Percentiles rank a stretch among this genome's conserved stretches.
phyloP scores from a whole-genome alignment of 2,113 vertebrate species.

The Salvator merianae region DNA sequence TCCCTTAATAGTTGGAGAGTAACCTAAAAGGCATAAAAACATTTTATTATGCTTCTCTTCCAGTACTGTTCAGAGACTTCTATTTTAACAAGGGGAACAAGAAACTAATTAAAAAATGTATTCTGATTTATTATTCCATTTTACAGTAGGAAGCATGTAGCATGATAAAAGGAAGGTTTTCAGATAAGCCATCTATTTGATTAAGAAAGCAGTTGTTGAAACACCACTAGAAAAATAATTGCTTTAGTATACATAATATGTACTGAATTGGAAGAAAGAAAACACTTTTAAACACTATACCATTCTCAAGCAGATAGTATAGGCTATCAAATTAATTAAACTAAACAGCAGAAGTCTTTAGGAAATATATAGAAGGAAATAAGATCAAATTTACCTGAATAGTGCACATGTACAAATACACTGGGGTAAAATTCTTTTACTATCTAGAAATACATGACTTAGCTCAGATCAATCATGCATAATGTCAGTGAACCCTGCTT shows the following conservation, averaged over 20 bases:
- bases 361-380: no score
- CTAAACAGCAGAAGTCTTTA: no score
- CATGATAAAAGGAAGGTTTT: background rate
- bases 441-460: background rate
- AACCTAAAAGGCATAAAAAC: constrained; percentile 77
- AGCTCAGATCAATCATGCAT: background rate
- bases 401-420: background rate
- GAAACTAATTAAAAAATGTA: background rate
- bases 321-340: no score
- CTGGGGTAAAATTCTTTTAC: background rate
- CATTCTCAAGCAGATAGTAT: background rate
- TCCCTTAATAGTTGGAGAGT: constrained; percentile 95
- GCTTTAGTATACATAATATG: no score
- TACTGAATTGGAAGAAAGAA: no score
- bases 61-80: background rate
- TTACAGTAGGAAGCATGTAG: background rate
- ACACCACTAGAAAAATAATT: background rate
- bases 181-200: background rate
- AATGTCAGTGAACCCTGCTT: background rate
- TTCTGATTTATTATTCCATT: background rate
- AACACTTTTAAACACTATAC: no score
- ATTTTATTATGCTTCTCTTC: background rate
- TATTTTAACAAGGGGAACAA: background rate
- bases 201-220: background rate
- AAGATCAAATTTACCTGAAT: no score